Evolutionary conservation across 2,888 invertebrate species (phyloP).

Genomic region (Mesochorus sp.): DNA sequence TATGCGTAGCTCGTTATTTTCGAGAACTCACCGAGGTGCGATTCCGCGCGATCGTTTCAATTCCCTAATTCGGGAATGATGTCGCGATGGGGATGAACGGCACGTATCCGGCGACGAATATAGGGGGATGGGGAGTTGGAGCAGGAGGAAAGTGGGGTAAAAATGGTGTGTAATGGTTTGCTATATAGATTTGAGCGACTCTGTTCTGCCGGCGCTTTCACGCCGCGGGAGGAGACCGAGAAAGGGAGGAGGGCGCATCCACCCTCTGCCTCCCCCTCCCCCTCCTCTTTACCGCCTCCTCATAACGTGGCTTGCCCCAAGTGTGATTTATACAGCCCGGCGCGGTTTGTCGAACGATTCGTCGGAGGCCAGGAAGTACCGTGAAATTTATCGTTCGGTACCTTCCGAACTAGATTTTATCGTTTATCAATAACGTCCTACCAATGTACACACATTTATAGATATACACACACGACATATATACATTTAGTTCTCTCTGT

Average conservation of each 20-base stretch:
- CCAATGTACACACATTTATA: constrained; percentile 13
- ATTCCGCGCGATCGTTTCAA: constrained; percentile 66
- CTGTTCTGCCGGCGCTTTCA: constrained; percentile 65
- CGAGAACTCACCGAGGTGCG: constrained; percentile 62
- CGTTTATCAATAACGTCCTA: constrained; percentile 77
- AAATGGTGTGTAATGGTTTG: too few relatives aligned
- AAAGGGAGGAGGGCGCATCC: constrained; percentile 33
- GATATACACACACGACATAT: not conserved
- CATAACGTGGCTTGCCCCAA: constrained; percentile 54
- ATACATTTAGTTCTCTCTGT: not conserved
- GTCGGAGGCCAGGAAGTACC: constrained; percentile 74
- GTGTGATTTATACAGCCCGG: constrained; percentile 76
- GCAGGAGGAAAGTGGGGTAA: not conserved
- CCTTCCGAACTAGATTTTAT: constrained; percentile 76
- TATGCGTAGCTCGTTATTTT: constrained; percentile 63
- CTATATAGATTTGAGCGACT: constrained; percentile 41
- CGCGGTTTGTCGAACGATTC: constrained; percentile 77
- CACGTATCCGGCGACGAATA: constrained; percentile 51
- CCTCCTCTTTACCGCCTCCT: constrained; percentile 24
- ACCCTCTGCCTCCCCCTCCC: constrained; percentile 1
- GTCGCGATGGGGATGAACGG: constrained; percentile 48
- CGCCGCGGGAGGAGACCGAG: constrained; percentile 24
- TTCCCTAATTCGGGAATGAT: constrained; percentile 67
- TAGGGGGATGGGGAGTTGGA: constrained; percentile 36
- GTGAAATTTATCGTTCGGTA: constrained; percentile 73